Percentiles rank a stretch among this genome's conserved stretches.
phyloP scores from a whole-genome alignment of 2,888 invertebrate species.

The Geotrupes spiniger region DNA sequence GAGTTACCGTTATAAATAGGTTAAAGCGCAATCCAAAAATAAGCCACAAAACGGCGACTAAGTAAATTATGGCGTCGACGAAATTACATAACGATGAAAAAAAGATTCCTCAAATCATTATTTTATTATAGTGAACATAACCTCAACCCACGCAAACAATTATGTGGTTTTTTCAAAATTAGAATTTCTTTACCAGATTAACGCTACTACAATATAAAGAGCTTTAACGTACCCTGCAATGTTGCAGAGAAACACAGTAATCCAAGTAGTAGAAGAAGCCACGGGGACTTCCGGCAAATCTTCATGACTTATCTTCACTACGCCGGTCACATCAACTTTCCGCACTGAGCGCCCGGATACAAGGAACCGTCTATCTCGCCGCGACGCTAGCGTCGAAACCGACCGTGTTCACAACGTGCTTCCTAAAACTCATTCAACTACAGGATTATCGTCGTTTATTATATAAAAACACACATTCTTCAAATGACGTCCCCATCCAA shows the following conservation, averaged over 20 bases:
- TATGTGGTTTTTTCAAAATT: not conserved
- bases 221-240: slow-evolving; percentile 55
- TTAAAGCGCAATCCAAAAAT: slow-evolving; percentile 43
- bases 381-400: slow-evolving; percentile 41
- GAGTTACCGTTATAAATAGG: slow-evolving; percentile 29
- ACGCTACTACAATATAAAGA: not conserved
- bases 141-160: slow-evolving; percentile 22
- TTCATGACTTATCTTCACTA: slow-evolving; percentile 54
- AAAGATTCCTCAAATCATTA: not conserved
- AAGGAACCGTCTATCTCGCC: slow-evolving; percentile 41
- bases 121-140: slow-evolving; percentile 16
- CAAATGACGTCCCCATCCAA: too few species aligned
- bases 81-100: slow-evolving; percentile 35
- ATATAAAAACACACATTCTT: too few species aligned
- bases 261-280: slow-evolving; percentile 56
- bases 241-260: slow-evolving; percentile 54
- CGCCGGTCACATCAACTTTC: slow-evolving; percentile 50
- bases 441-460: too few species aligned
- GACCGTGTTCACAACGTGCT: slow-evolving; percentile 16
- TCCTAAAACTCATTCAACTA: too few species aligned
- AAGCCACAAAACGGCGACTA: slow-evolving; percentile 30
- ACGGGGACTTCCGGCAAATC: slow-evolving; percentile 57
- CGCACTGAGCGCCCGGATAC: slow-evolving; percentile 49
- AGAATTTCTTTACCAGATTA: not conserved
- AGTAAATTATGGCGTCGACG: slow-evolving; percentile 35